Conservation (phyloP, 2,888 invertebrate genomes). For the Drosophila hamatofila region DNA sequence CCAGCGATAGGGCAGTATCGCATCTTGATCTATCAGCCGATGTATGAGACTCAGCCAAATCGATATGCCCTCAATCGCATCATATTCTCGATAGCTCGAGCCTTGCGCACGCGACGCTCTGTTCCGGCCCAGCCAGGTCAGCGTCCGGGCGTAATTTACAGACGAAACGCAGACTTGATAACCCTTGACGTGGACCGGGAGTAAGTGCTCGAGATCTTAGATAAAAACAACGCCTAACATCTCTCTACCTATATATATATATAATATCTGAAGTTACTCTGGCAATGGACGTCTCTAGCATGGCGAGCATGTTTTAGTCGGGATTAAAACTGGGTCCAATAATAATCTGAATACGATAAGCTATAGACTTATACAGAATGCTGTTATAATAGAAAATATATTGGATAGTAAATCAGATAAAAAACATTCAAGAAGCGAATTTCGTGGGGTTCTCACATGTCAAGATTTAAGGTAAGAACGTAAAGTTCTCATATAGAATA, state of each 20-base stretch:
- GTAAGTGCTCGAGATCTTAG: not conserved
- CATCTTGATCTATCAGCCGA: slow-evolving; percentile 8
- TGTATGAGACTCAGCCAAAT: not conserved
- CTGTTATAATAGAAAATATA: not conserved
- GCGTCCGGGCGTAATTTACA: slow-evolving; percentile 26
- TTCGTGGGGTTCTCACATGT: not conserved
- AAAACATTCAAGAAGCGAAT: not conserved
- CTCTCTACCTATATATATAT: not conserved
- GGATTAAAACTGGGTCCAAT: not conserved
- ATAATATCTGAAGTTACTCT: not conserved
- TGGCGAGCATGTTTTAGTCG: not conserved
- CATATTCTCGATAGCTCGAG: slow-evolving; percentile 19
- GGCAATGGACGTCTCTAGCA: not conserved
- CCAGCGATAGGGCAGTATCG: slow-evolving; percentile 5
- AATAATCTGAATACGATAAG: not conserved
- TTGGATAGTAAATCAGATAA: not conserved
- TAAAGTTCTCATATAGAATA: not conserved
- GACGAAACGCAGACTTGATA: not conserved
- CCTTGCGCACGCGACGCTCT: slow-evolving; percentile 15
- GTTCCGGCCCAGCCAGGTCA: not conserved
- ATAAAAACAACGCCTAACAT: not conserved
- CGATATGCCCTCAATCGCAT: slow-evolving; percentile 18
- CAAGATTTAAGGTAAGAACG: not conserved
- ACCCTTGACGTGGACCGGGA: slow-evolving; percentile 12
- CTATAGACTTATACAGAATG: not conserved